Conservation (phyloP, 2,888 invertebrate genomes). For the Deilephila elpenor region DNA sequence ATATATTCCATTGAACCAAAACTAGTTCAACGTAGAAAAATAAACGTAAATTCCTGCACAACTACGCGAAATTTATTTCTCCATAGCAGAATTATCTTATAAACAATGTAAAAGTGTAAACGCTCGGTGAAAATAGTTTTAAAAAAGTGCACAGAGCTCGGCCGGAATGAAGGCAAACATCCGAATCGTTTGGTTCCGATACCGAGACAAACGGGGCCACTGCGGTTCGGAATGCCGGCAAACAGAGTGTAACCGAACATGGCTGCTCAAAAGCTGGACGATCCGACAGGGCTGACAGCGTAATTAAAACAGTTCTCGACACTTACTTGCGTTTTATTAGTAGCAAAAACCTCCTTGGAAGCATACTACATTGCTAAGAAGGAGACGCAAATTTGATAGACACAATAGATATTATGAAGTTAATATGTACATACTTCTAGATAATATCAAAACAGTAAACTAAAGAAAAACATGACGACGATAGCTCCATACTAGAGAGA, state of each 20-base stretch:
- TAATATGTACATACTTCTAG: too few relatives aligned
- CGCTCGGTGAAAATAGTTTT: slow-evolving; percentile 39
- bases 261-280: slow-evolving; percentile 60
- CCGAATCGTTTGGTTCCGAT: slow-evolving; percentile 59
- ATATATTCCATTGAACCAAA: too few relatives aligned
- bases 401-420: too few relatives aligned
- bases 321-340: slow-evolving; percentile 15
- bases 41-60: neutral
- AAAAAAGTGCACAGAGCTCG: slow-evolving; percentile 41
- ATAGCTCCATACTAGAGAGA: too few relatives aligned
- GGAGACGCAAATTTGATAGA: too few relatives aligned
- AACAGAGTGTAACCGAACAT: slow-evolving; percentile 72
- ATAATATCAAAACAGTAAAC: too few relatives aligned
- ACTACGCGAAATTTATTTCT: slow-evolving; percentile 26
- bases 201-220: slow-evolving; percentile 59
- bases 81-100: slow-evolving; percentile 35
- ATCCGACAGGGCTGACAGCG: slow-evolving; percentile 46
- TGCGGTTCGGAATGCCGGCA: slow-evolving; percentile 61
- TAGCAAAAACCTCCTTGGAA: too few relatives aligned
- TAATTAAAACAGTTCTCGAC: slow-evolving; percentile 20
- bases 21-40: too few relatives aligned
- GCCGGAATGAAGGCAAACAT: slow-evolving; percentile 52
- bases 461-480: too few relatives aligned
- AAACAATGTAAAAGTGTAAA: slow-evolving; percentile 36
- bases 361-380: neutral